These are phyloP conservation scores for Petrocephalus zakoni DNA, from an alignment of 2,113 vertebrate genomes.

Conservation along the genomic window DNA sequence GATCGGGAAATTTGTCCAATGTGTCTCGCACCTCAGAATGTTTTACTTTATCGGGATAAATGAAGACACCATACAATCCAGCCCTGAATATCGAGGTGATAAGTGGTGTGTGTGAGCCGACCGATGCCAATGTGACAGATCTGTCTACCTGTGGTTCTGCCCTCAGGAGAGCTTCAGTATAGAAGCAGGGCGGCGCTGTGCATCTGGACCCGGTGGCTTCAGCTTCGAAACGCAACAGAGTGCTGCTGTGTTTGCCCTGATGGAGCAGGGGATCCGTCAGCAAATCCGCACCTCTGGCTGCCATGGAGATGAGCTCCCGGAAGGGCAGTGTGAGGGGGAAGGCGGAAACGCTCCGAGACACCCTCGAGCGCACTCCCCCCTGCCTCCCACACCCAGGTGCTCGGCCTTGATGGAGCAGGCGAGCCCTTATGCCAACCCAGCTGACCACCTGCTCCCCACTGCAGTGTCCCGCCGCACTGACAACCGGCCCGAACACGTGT, in stretches of 20 bases:
- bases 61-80: too few species aligned
- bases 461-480: constrained; percentile 16
- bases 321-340: constrained; percentile 34
- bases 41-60: too few species aligned
- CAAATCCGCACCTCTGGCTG: constrained; percentile 57
- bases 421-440: constrained; percentile 65
- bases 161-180: constrained; percentile 79
- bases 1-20: too few species aligned
- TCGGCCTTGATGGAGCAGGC: constrained; percentile 28
- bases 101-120: not conserved
- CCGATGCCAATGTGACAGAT: not conserved
- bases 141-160: not conserved
- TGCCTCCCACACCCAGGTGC: constrained; percentile 42
- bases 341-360: not conserved
- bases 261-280: constrained; percentile 73
- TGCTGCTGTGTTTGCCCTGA: constrained; percentile 76
- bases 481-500: constrained; percentile 42
- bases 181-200: constrained; percentile 85
- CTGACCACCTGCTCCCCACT: constrained; percentile 55
- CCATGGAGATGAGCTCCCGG: constrained; percentile 21
- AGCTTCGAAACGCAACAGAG: constrained; percentile 83
- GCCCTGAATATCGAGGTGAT: not conserved
- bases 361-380: constrained; percentile 48
- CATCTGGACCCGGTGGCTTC: constrained; percentile 84
- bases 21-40: too few species aligned